These are phyloP conservation scores for Meta bourneti DNA, from an alignment of 2,888 invertebrate genomes.

Conservation along the genomic window DNA sequence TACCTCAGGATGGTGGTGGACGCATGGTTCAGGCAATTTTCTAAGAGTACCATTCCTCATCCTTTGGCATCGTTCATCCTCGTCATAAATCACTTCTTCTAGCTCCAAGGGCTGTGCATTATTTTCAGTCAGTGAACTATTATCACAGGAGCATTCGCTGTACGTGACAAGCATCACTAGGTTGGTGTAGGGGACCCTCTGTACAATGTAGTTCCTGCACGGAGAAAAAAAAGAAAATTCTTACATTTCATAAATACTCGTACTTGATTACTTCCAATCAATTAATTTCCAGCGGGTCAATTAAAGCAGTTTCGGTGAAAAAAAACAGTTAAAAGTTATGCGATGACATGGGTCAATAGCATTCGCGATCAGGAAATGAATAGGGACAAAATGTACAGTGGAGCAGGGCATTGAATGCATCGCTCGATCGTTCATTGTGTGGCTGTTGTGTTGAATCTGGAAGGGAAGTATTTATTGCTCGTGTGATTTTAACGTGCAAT, in stretches of 20 bases:
- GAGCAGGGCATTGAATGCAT: too few species aligned
- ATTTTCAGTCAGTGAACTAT: slow-evolving; percentile 31
- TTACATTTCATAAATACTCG: slow-evolving; percentile 23
- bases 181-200: slow-evolving; percentile 78
- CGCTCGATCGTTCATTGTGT: too few species aligned
- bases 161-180: slow-evolving; percentile 77
- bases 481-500: too few species aligned
- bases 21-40: slow-evolving; percentile 76
- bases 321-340: neutral
- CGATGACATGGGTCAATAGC: neutral
- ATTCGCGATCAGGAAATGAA: too few species aligned
- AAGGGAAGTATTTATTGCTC: too few species aligned
- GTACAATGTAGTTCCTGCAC: slow-evolving; percentile 77
- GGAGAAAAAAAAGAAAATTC: slow-evolving; percentile 24
- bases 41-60: slow-evolving; percentile 76
- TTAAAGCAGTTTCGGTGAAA: neutral
- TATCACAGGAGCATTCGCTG: slow-evolving; percentile 76
- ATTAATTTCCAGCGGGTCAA: neutral
- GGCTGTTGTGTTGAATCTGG: too few species aligned
- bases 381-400: too few species aligned
- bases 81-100: slow-evolving; percentile 75
- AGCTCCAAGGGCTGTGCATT: slow-evolving; percentile 74
- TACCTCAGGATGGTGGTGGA: slow-evolving; percentile 78
- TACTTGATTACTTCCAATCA: neutral
- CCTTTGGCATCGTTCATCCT: slow-evolving; percentile 70